A percentile compares a stretch with the other conserved stretches of the same genome.
phyloP scores from a whole-genome alignment of 2,888 invertebrate species.

The Rhabditophanes sp. region DNA sequence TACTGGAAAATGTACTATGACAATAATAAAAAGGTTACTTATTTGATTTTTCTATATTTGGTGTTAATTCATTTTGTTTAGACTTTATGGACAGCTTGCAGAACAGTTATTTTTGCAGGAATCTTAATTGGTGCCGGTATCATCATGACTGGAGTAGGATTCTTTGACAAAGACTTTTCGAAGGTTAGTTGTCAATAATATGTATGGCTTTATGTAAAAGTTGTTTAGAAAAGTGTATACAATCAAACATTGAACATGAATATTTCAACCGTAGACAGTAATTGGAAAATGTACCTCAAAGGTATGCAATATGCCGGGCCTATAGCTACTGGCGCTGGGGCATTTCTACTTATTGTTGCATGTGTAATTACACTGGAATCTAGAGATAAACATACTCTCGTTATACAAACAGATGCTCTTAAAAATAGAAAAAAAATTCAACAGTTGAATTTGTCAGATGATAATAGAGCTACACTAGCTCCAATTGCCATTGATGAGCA shows the following conservation, averaged over 20 bases:
- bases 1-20: too few relatives aligned
- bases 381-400: constrained; percentile 70
- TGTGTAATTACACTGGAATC: constrained; percentile 98
- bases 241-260: constrained; percentile 10
- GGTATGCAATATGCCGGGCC: constrained; percentile 66
- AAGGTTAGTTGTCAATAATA: constrained; percentile 11
- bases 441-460: too few relatives aligned
- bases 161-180: constrained; percentile 36
- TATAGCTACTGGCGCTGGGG: constrained; percentile 72
- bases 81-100: constrained; percentile 74
- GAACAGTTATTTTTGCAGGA: constrained; percentile 70
- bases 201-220: neutral
- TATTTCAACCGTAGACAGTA: constrained; percentile 9
- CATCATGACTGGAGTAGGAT: constrained; percentile 76
- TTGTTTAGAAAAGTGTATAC: constrained; percentile 8
- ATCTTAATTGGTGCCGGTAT: constrained; percentile 72
- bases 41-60: too few relatives aligned
- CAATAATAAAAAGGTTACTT: too few relatives aligned
- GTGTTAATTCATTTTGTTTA: constrained; percentile 11
- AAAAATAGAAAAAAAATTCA: too few relatives aligned
- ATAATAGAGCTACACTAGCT: too few relatives aligned
- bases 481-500: too few relatives aligned
- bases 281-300: constrained; percentile 19
- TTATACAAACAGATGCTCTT: too few relatives aligned
- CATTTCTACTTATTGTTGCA: constrained; percentile 87